Evolutionary conservation across 2,888 invertebrate species (phyloP).

Genomic region (Cybosia mesomella): DNA sequence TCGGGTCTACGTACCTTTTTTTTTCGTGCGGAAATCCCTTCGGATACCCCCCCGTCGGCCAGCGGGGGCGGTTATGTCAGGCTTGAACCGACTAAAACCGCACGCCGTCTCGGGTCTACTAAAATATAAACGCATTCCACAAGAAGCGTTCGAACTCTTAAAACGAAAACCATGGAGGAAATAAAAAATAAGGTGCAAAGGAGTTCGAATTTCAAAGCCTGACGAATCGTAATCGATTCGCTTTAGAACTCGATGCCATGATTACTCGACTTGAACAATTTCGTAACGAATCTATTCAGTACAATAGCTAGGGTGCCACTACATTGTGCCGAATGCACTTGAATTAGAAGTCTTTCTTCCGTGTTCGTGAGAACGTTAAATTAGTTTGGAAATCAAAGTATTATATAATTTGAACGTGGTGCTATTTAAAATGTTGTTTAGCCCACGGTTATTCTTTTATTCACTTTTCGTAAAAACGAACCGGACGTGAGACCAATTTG

Average conservation of each 20-base stretch:
- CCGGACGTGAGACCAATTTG: conserved; percentile 11
- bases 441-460: conserved; percentile 20
- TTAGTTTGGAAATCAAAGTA: conserved; percentile 49
- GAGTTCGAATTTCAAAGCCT: conserved; percentile 70
- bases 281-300: conserved; percentile 55
- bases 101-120: too few species aligned
- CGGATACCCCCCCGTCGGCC: too few species aligned
- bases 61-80: too few species aligned
- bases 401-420: conserved; percentile 42
- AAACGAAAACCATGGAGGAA: conserved; percentile 37
- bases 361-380: conserved; percentile 63
- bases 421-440: conserved; percentile 36
- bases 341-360: conserved; percentile 56
- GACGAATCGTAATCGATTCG: conserved; percentile 71
- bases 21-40: too few species aligned
- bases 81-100: too few species aligned
- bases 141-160: conserved; percentile 41
- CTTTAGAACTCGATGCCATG: conserved; percentile 60
- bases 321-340: conserved; percentile 57
- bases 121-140: not conserved
- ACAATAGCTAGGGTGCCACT: conserved; percentile 63
- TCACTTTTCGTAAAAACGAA: conserved; percentile 12
- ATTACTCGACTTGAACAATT: conserved; percentile 52
- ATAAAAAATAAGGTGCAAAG: conserved; percentile 56
- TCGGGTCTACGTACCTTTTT: too few species aligned